These are phyloP conservation scores for Drosophila asahinai DNA, from an alignment of 1,140 invertebrate species.

Conservation along the genomic window DNA sequence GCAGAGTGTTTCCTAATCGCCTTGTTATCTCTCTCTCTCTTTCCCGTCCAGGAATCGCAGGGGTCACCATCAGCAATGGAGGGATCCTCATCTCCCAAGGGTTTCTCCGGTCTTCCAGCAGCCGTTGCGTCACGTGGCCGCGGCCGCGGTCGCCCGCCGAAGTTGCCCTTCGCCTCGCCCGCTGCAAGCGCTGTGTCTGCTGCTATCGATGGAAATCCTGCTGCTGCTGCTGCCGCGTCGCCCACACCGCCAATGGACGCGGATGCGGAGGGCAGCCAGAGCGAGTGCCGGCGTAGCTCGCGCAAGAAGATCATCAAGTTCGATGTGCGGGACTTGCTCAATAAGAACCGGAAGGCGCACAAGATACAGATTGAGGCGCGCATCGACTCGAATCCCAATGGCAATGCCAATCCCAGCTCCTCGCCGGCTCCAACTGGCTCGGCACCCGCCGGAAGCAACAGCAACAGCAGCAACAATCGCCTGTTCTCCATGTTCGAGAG, in stretches of 20 bases:
- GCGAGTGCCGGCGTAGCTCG: conserved; percentile 73
- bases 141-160: conserved; percentile 38
- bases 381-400: conserved; percentile 67
- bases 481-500: conserved; percentile 53
- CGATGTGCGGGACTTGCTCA: conserved; percentile 73
- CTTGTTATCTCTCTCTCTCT: not conserved
- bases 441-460: conserved; percentile 2
- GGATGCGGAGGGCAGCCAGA: conserved; percentile 1
- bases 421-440: not conserved
- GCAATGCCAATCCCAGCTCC: conserved; percentile 1
- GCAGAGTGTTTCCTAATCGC: not conserved
- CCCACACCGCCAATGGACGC: not conserved
- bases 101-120: not conserved
- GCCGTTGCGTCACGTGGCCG: conserved; percentile 39
- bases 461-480: conserved; percentile 1
- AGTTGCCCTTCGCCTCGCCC: not conserved
- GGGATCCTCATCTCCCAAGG: conserved; percentile 1
- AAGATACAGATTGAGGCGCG: conserved; percentile 79
- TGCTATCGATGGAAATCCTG: not conserved
- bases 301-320: conserved; percentile 81
- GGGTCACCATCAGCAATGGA: conserved; percentile 23
- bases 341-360: conserved; percentile 69
- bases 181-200: no score
- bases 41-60: conserved; percentile 1
- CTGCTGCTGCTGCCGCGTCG: not conserved